Conservation (phyloP, 2,888 invertebrate genomes). For the Nephrocerus scutellatus region DNA sequence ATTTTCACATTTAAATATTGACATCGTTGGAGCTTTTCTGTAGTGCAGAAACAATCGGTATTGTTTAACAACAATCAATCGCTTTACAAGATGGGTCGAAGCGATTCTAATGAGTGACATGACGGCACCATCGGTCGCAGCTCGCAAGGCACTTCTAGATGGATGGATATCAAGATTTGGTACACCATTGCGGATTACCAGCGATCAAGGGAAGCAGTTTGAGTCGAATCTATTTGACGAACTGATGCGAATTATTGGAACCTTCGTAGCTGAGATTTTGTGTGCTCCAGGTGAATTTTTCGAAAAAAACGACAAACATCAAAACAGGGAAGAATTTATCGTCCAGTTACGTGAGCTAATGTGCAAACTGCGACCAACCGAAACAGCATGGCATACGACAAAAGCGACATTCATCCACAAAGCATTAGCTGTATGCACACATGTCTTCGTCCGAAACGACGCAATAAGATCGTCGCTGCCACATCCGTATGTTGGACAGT, state of each 20-base stretch:
- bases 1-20: constrained; percentile 9
- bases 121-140: constrained; percentile 2
- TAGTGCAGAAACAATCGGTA: not conserved
- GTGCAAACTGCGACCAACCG: not conserved
- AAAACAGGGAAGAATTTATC: not conserved
- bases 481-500: constrained; percentile 16
- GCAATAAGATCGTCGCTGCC: constrained; percentile 5
- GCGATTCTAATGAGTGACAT: constrained; percentile 7
- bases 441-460: constrained; percentile 16
- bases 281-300: not conserved
- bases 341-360: not conserved
- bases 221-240: constrained; percentile 7
- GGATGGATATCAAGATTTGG: constrained; percentile 8
- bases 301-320: not conserved
- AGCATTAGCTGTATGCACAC: no score
- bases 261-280: not conserved
- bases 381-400: not conserved
- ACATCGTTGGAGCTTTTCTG: constrained; percentile 8
- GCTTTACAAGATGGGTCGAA: constrained; percentile 12
- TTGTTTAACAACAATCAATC: constrained; percentile 7
- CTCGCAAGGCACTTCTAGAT: not conserved
- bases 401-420: not conserved
- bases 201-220: constrained; percentile 10
- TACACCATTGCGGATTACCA: constrained; percentile 5
- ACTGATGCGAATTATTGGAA: constrained; percentile 3